Evolutionary conservation across 1,140 invertebrate genomes (phyloP).

Genomic region (Ganaspis sp.): DNA sequence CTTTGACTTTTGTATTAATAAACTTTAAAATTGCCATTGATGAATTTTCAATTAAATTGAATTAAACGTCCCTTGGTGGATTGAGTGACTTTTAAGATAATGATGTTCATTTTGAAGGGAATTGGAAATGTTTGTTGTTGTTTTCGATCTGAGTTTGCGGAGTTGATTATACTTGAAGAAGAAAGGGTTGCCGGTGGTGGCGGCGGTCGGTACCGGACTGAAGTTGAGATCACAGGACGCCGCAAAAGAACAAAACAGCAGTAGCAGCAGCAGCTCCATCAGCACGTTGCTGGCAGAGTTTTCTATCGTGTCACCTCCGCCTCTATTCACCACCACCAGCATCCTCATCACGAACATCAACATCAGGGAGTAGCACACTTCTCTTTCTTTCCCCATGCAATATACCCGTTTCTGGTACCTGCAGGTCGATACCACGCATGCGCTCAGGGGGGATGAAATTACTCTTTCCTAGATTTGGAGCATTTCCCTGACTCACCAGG

Average conservation of each 20-base stretch:
- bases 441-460: slow-evolving; percentile 40
- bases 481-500: not conserved
- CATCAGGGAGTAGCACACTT: slow-evolving; percentile 44
- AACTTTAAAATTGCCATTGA: too few relatives aligned
- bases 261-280: slow-evolving; percentile 37
- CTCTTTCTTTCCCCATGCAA: slow-evolving; percentile 40
- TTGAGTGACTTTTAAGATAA: too few relatives aligned
- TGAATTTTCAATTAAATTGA: too few relatives aligned
- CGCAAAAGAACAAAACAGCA: slow-evolving; percentile 42
- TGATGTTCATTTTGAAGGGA: not conserved
- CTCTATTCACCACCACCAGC: slow-evolving; percentile 18
- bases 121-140: not conserved
- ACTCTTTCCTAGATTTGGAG: slow-evolving; percentile 37
- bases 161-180: not conserved
- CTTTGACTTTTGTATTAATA: too few relatives aligned
- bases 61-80: not conserved
- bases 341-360: slow-evolving; percentile 39
- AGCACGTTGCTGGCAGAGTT: slow-evolving; percentile 42
- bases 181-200: not conserved
- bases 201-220: slow-evolving; percentile 53
- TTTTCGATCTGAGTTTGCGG: not conserved
- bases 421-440: slow-evolving; percentile 66
- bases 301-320: slow-evolving; percentile 36
- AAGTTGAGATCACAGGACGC: slow-evolving; percentile 39
- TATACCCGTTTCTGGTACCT: slow-evolving; percentile 46